Conservation (phyloP, 2,888 invertebrate species). For the Polydesmus complanatus region DNA sequence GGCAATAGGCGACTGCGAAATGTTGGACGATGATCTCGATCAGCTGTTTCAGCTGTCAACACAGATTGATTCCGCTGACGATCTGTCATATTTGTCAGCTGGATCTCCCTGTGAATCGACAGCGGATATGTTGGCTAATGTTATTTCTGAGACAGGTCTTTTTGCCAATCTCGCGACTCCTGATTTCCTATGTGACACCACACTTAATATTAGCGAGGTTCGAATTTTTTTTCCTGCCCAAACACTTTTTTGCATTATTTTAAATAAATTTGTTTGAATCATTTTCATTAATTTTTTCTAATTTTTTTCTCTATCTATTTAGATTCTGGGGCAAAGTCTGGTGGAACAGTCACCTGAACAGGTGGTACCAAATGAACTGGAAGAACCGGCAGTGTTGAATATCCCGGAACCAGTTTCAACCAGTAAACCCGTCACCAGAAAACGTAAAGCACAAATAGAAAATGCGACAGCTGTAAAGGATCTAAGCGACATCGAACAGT, state of each 20-base stretch:
- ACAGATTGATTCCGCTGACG: no score
- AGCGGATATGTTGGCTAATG: neutral
- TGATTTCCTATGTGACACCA: neutral
- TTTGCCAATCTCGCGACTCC: neutral
- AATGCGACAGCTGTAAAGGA: neutral
- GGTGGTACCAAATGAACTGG: neutral
- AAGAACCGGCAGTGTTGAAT: neutral
- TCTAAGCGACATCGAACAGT: neutral
- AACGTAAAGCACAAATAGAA: neutral
- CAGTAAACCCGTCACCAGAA: neutral
- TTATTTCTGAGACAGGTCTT: neutral
- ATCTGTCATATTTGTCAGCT: neutral
- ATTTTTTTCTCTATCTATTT: neutral
- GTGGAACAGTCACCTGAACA: neutral
- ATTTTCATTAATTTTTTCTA: neutral
- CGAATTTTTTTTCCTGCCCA: neutral
- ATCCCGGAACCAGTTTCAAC: neutral
- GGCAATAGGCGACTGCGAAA: neutral
- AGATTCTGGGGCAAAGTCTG: neutral
- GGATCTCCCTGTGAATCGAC: neutral
- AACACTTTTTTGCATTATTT: neutral
- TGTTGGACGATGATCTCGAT: neutral
- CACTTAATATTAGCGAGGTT: neutral
- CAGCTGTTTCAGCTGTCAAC: neutral
- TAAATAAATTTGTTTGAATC: neutral